Evolutionary conservation across 2,797 vertebrate genomes (phyloP).

Genomic region (Cynodonichthys magdalenae): DNA sequence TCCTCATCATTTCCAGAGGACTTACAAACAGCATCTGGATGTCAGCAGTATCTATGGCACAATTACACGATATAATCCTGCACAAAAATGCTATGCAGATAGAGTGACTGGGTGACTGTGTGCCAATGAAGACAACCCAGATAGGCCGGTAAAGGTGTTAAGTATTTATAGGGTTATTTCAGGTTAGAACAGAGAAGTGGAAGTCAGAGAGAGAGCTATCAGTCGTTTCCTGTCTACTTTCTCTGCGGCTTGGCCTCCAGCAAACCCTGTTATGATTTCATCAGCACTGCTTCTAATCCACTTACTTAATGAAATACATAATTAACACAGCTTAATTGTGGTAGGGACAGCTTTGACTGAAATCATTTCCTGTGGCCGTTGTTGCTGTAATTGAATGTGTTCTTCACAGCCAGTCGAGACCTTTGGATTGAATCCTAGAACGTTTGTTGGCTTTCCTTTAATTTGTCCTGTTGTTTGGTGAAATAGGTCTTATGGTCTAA

Average conservation of each 20-base stretch:
- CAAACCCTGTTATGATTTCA: slow-evolving; percentile 89
- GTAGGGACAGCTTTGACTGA: slow-evolving; percentile 97
- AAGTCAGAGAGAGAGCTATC: slow-evolving; percentile 64
- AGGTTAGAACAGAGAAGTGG: slow-evolving; percentile 57
- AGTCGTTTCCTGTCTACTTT: slow-evolving; percentile 69
- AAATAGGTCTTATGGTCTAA: slow-evolving; percentile 8
- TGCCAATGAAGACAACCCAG: slow-evolving; percentile 56
- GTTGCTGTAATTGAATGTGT: slow-evolving; percentile 96
- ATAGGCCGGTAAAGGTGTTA: slow-evolving; percentile 63
- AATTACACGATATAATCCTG: slow-evolving; percentile 68
- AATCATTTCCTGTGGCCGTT: slow-evolving; percentile 98
- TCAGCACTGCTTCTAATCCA: slow-evolving; percentile 95
- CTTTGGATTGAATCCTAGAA: slow-evolving; percentile 84
- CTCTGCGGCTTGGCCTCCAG: slow-evolving; percentile 85
- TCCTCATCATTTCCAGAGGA: slow-evolving; percentile 62
- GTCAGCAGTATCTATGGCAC: slow-evolving; percentile 73
- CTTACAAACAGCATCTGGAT: slow-evolving; percentile 66
- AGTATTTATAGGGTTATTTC: slow-evolving; percentile 77
- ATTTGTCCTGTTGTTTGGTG: slow-evolving; percentile 37
- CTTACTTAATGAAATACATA: slow-evolving; percentile 99
- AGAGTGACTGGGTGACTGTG: slow-evolving; percentile 53
- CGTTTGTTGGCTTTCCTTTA: slow-evolving; percentile 49
- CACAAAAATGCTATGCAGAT: slow-evolving; percentile 60
- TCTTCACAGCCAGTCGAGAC: slow-evolving; percentile 90
- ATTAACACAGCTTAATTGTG: slow-evolving; percentile 99